Evolutionary conservation across 2,797 vertebrate genomes (phyloP), one percentile per base, ranked within the genome.

Genomic region (Poecilia gillii): DNA sequence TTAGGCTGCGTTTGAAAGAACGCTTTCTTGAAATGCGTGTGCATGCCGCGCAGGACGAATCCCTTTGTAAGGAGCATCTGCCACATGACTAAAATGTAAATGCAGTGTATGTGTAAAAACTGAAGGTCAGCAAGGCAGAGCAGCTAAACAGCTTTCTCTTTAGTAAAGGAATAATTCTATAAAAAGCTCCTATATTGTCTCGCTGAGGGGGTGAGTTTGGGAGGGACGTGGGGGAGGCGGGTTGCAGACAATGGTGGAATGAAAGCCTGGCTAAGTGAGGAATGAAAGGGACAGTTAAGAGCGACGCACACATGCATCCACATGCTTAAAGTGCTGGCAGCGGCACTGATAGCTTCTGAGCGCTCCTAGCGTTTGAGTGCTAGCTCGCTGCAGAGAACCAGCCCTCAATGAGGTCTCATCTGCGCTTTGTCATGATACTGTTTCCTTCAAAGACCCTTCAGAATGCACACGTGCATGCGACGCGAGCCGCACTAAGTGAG

Each of bases 61-160:
- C 87, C 82, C 90, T 93, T 91, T 92, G 86, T 90, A 88, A 72
- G 87, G 82, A 95, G 93, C 93, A 93, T 93, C 93, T 95, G 93
- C 90, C 90, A 92, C 91, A 91, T 89, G 90, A 95, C 90, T 94
- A 92, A 93, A 95, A 95, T 95, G 94, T 94, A 95, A 95, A 95
- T 94, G 90, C 68, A 88, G 93, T 90, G 87, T 90, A 86, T 89
- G 90, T 91, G 90, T 90, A 70, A 90, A 92, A 94, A 93, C 84
- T 93, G 92, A 92, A 92, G 92, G 93, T 93, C 93, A 94, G 89
- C 73, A 64, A 85, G 89, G n/a, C 81, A 3, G 79, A 68, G 47
- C 87, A 80, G 90, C 85, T 88, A 92, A 94, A 94, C 93, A 93
- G 93, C 90, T 92, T 94, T 92, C 88, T 90, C 94, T 94, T 94